phyloP scores from a whole-genome alignment of 1,140 invertebrate species.

The Microplitis demolitor region DNA sequence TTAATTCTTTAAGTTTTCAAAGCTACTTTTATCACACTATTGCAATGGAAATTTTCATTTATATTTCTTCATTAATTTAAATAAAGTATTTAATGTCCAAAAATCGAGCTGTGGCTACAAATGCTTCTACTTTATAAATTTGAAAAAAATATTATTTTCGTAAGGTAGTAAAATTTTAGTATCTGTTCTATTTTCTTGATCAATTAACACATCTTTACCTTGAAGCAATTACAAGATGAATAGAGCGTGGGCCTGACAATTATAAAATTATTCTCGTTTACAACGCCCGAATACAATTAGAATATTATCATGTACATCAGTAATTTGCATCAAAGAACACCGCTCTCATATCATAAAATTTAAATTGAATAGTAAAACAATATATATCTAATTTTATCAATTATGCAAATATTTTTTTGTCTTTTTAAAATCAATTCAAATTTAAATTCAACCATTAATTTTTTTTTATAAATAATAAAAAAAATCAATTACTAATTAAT shows the following conservation, averaged over 20 bases:
- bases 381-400: neutral
- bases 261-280: slow-evolving; percentile 52
- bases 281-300: slow-evolving; percentile 34
- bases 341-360: neutral
- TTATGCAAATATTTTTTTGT: too few species aligned
- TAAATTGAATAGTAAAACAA: neutral
- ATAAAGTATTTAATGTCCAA: too few species aligned
- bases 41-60: too few species aligned
- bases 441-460: too few species aligned
- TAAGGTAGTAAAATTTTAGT: neutral
- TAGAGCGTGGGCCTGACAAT: slow-evolving; percentile 46
- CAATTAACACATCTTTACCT: slow-evolving; percentile 33
- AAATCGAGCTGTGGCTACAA: too few species aligned
- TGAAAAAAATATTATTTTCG: neutral
- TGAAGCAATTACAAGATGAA: slow-evolving; percentile 50
- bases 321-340: neutral
- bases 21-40: too few species aligned
- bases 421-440: too few species aligned
- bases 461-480: too few species aligned
- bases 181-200: slow-evolving; percentile 13
- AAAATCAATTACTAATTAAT: too few species aligned
- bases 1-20: too few species aligned
- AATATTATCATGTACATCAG: neutral
- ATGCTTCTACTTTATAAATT: neutral
- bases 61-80: too few species aligned